A percentile compares a stretch with the other conserved stretches of the same genome.
Conservation (phyloP, 2,888 invertebrate species). For the Microplitis deprimator region DNA sequence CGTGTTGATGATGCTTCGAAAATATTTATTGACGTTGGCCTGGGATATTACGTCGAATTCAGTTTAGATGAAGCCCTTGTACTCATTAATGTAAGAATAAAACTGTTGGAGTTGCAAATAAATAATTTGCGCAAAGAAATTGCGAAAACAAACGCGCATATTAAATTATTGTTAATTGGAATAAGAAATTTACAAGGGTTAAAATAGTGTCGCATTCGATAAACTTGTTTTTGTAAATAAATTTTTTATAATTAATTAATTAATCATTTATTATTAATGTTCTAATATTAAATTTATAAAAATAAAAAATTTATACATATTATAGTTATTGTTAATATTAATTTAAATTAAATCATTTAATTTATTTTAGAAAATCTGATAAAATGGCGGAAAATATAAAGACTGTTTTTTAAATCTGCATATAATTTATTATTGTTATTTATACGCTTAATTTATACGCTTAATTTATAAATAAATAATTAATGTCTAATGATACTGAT, state of each 20-base stretch:
- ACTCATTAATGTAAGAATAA: constrained; percentile 80
- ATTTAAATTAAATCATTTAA: too few relatives aligned
- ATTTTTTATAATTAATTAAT: not conserved
- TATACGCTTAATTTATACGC: too few relatives aligned
- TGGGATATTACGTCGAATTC: constrained; percentile 83
- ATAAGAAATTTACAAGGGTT: constrained; percentile 62
- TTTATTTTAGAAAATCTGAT: too few relatives aligned
- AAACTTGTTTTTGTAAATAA: not conserved
- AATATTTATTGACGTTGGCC: constrained; percentile 82
- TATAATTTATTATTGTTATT: too few relatives aligned
- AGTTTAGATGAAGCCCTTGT: constrained; percentile 79
- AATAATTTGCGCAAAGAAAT: constrained; percentile 78
- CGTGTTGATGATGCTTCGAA: constrained; percentile 78
- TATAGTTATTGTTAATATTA: too few relatives aligned
- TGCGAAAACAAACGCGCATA: constrained; percentile 82
- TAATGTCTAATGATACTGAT: too few relatives aligned
- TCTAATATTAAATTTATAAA: not conserved
- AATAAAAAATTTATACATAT: not conserved
- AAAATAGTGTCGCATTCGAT: not conserved
- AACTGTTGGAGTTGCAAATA: constrained; percentile 77
- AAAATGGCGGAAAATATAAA: too few relatives aligned
- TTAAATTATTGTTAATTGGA: constrained; percentile 83
- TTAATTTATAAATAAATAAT: too few relatives aligned
- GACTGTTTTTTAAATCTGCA: too few relatives aligned
- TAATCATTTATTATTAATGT: not conserved